A percentile compares a stretch with the other conserved stretches of the same genome.
These are phyloP conservation scores for Rhaphigaster nebulosa DNA, from an alignment of 2,888 invertebrate species.

Conservation along the genomic window DNA sequence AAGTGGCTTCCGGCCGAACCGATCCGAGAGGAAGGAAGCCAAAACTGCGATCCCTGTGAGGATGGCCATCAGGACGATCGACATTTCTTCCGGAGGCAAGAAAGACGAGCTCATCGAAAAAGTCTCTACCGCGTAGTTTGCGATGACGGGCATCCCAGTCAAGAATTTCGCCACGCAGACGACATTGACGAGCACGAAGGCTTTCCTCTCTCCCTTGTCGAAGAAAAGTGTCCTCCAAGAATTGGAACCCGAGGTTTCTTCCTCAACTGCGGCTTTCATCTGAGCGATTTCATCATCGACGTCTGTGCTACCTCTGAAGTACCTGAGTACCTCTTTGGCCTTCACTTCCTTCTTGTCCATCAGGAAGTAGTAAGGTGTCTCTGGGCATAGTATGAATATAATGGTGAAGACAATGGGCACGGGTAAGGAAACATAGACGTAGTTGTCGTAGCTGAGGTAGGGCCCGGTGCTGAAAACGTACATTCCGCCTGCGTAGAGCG, in stretches of 20 bases:
- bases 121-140: slow-evolving; percentile 60
- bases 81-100: slow-evolving; percentile 50
- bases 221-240: slow-evolving; percentile 61
- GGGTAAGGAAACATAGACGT: slow-evolving; percentile 68
- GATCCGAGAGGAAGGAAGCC: slow-evolving; percentile 59
- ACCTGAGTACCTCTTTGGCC: slow-evolving; percentile 56
- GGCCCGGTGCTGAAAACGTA: slow-evolving; percentile 64
- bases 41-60: slow-evolving; percentile 56
- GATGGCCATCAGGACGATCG: slow-evolving; percentile 52
- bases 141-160: slow-evolving; percentile 58
- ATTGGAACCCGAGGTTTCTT: slow-evolving; percentile 48
- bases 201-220: slow-evolving; percentile 61
- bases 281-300: slow-evolving; percentile 65
- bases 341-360: slow-evolving; percentile 58
- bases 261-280: slow-evolving; percentile 48
- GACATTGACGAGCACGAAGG: slow-evolving; percentile 51
- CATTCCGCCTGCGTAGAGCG: slow-evolving; percentile 65
- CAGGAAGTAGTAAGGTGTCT: slow-evolving; percentile 61
- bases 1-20: slow-evolving; percentile 61
- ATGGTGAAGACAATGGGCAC: slow-evolving; percentile 59
- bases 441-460: slow-evolving; percentile 68
- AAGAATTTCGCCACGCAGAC: slow-evolving; percentile 51
- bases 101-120: slow-evolving; percentile 47
- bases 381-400: slow-evolving; percentile 60
- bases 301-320: slow-evolving; percentile 68